Conservation (phyloP, 2,888 invertebrate genomes). For the Torymus auratus region DNA sequence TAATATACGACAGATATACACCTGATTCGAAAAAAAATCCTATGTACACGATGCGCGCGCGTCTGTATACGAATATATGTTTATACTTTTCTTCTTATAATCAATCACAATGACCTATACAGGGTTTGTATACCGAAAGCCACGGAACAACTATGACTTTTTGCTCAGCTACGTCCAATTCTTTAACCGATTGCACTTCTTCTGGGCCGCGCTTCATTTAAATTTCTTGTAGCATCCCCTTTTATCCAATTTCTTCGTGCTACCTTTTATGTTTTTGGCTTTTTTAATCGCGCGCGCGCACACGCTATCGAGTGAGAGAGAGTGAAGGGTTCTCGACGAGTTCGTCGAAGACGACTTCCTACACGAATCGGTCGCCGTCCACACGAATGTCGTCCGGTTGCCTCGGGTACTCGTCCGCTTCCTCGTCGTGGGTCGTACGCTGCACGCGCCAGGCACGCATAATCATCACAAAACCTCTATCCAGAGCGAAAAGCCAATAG, state of each 20-base stretch:
- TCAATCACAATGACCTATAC: too few species aligned
- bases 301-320: not conserved
- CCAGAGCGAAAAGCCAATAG: not conserved
- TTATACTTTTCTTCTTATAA: too few species aligned
- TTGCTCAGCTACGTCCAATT: conserved; percentile 5
- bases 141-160: not conserved
- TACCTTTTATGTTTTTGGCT: too few species aligned
- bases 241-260: too few species aligned
- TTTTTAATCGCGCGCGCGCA: not conserved
- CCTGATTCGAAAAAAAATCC: not conserved
- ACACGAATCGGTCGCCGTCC: conserved; percentile 54
- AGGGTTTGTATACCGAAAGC: too few species aligned
- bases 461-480: conserved; percentile 44
- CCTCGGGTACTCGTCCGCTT: conserved; percentile 49
- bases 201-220: conserved; percentile 20
- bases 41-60: too few species aligned
- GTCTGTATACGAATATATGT: too few species aligned
- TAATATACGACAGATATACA: too few species aligned
- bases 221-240: not conserved
- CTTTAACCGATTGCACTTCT: not conserved
- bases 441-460: conserved; percentile 55
- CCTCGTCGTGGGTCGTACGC: conserved; percentile 29
- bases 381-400: conserved; percentile 55
- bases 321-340: not conserved
- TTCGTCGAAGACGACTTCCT: conserved; percentile 28